Evolutionary conservation across 2,888 invertebrate species (phyloP), one percentile per base, ranked within the genome.

Genomic region (Rhyacophila evoluta): DNA sequence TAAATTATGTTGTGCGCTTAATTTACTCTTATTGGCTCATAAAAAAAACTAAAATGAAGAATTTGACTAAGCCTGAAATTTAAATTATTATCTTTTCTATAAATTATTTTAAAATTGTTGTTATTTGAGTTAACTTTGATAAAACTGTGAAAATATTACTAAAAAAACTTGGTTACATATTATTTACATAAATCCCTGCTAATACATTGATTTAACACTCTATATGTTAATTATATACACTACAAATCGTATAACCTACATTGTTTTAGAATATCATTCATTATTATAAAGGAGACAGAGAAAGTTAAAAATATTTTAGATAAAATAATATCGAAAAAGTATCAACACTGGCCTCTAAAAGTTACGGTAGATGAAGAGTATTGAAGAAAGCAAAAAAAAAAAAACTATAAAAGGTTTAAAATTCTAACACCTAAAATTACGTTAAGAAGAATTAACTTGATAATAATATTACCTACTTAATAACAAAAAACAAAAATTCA

Each of bases 171-270:
- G n/a, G n/a, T n/a, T n/a, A n/a, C n/a, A n/a, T n/a, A n/a, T n/a
- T 39, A 39, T 39, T 39, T 39, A 39, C 39, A 39, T 15, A 39
- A 38, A 39, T 39, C 39, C n/a, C 39, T 39, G 12, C 39, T 12
- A 1, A n/a, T n/a, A n/a, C n/a, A n/a, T n/a, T n/a, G n/a, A n/a
- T n/a, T n/a, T n/a, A n/a, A n/a, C n/a, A n/a, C n/a, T n/a, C n/a
- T n/a, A n/a, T 4, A 33, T 55, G 55, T 55, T 55, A 55, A 55
- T 25, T 55, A 55, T 55, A 19, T 55, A 55, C 55, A 55, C 55
- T 55, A 55, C 55, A 19, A 55, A 55, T 19, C 55, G 4, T 15
- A 55, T 55, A 19, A 19, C 25, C 55, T 55, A 55, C 55, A 19
- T 55, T 19, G 5, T 55, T 55, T 55, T 15, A 41, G 41, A 19